These are phyloP conservation scores for Helogale parvula DNA, from an alignment of 2,113 vertebrate species.

Conservation along the genomic window DNA sequence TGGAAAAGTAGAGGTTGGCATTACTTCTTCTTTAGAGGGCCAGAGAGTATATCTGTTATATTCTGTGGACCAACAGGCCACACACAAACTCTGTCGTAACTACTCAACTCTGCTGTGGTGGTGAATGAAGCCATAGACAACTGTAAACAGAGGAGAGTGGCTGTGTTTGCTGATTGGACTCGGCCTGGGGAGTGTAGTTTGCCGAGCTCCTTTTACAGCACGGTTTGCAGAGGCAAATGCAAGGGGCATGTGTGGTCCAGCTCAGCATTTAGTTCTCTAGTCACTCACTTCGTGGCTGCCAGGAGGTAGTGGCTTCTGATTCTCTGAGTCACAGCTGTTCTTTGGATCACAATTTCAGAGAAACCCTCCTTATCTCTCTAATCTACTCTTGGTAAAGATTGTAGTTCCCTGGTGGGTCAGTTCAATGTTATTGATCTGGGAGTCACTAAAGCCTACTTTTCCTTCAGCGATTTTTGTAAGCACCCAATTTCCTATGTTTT, in stretches of 20 bases:
- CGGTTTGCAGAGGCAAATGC: not conserved
- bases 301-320: not conserved
- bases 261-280: not conserved
- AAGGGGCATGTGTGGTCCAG: not conserved
- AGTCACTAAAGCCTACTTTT: not conserved
- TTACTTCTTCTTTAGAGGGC: not conserved
- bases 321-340: not conserved
- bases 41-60: not conserved
- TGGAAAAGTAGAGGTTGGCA: not conserved
- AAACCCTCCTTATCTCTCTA: not conserved
- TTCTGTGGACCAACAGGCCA: not conserved
- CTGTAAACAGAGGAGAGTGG: not conserved
- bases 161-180: not conserved
- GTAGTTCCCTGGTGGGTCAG: not conserved
- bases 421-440: not conserved
- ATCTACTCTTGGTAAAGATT: not conserved
- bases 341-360: not conserved
- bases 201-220: not conserved
- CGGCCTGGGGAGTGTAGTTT: not conserved
- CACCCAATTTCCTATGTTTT: not conserved
- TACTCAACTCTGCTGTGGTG: not conserved
- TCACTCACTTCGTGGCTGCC: not conserved
- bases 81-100: not conserved
- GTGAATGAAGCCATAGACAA: not conserved
- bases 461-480: not conserved